Evolutionary conservation across 2,888 invertebrate species (phyloP).

Genomic region (Xylota segnis): DNA sequence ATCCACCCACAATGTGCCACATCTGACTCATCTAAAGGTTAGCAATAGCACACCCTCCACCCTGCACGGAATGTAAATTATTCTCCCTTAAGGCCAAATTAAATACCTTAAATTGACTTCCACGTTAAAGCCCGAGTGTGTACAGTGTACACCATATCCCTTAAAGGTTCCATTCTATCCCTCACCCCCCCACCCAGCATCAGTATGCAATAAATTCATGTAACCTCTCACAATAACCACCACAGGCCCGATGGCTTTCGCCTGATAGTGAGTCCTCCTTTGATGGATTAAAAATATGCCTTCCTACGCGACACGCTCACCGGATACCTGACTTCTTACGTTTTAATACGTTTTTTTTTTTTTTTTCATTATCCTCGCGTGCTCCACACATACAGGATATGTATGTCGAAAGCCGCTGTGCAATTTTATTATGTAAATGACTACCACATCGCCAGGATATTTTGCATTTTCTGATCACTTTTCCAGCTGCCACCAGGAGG

Average conservation of each 20-base stretch:
- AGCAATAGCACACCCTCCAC: no score
- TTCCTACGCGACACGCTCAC: background rate
- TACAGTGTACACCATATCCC: background rate
- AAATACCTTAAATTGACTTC: background rate
- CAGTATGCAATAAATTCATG: constrained; percentile 13
- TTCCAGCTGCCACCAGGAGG: background rate
- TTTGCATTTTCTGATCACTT: constrained; percentile 40
- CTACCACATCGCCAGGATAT: constrained; percentile 40
- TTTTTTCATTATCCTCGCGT: background rate
- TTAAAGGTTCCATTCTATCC: background rate
- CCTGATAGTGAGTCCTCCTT: constrained; percentile 5
- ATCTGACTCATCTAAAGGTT: no score
- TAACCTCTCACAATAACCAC: constrained; percentile 1
- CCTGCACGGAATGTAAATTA: no score
- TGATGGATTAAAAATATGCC: constrained; percentile 33
- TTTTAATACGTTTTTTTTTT: constrained; percentile 12
- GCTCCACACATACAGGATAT: background rate
- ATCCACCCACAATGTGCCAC: no score
- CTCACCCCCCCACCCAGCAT: background rate
- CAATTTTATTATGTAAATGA: constrained; percentile 55
- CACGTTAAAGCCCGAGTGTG: no score
- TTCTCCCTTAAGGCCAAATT: background rate
- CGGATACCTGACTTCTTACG: background rate
- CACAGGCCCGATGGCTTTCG: constrained; percentile 25
- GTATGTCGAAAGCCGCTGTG: constrained; percentile 48